Conservation (phyloP, 2,888 invertebrate species). For the Drosophila macrospina region DNA sequence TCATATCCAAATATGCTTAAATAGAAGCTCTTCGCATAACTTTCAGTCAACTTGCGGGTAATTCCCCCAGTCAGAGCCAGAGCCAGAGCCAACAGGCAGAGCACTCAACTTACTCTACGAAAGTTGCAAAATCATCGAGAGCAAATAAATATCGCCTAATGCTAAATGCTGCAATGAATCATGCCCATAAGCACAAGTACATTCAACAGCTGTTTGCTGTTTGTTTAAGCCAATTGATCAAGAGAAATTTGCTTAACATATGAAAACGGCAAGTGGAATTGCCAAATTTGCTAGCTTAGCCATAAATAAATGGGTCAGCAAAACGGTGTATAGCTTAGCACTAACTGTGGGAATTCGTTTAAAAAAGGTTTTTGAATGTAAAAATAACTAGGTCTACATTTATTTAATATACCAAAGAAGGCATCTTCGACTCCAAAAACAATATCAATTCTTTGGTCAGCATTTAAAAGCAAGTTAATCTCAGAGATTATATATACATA, state of each 20-base stretch:
- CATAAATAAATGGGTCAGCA: slow-evolving; percentile 16
- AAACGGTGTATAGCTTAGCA: neutral
- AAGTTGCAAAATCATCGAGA: slow-evolving; percentile 48
- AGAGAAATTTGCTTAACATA: slow-evolving; percentile 12
- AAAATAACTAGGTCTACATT: neutral
- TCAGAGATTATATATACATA: too few relatives aligned
- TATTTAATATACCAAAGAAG: neutral
- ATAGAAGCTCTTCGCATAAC: slow-evolving; percentile 35
- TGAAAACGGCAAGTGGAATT: neutral
- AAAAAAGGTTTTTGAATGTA: neutral
- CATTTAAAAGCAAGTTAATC: too few relatives aligned
- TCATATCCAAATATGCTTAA: slow-evolving; percentile 37
- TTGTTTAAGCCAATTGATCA: neutral
- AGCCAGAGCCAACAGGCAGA: neutral
- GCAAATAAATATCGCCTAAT: slow-evolving; percentile 26
- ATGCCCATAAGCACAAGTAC: slow-evolving; percentile 28
- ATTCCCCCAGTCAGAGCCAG: slow-evolving; percentile 35
- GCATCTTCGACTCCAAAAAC: neutral
- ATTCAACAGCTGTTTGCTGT: slow-evolving; percentile 17
- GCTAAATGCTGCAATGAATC: slow-evolving; percentile 40
- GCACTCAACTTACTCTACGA: neutral
- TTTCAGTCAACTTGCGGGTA: slow-evolving; percentile 28
- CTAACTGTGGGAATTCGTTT: neutral
- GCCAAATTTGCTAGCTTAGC: neutral
- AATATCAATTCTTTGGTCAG: neutral